Percentiles rank a stretch among this genome's conserved stretches.
These are phyloP conservation scores for Boloria selene DNA, from an alignment of 2,888 invertebrate genomes.

Conservation along the genomic window DNA sequence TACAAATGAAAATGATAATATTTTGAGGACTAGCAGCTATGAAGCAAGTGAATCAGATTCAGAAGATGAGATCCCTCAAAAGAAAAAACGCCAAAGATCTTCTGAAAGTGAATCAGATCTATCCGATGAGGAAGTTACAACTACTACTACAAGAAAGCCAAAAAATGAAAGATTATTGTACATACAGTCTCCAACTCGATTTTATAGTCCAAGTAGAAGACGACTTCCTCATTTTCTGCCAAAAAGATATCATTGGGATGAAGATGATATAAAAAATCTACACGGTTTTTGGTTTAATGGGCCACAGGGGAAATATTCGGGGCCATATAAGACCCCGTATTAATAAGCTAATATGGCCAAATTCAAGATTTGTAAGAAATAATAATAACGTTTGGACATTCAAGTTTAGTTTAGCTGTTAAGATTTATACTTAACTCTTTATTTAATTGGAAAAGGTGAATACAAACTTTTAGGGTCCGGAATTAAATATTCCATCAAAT, in stretches of 20 bases:
- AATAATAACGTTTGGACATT: neutral
- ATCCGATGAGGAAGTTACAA: neutral
- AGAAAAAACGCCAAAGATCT: neutral
- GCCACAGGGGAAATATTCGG: conserved; percentile 50
- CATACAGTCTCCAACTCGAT: conserved; percentile 42
- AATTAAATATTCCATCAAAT: too few relatives aligned
- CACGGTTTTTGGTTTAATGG: conserved; percentile 63
- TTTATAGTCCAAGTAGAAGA: conserved; percentile 40
- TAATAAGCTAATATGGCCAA: conserved; percentile 23
- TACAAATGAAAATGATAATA: conserved; percentile 10
- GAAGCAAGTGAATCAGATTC: conserved; percentile 25
- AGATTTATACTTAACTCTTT: too few relatives aligned
- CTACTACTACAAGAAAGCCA: conserved; percentile 3
- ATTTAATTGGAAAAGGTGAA: too few relatives aligned
- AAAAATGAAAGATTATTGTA: conserved; percentile 29
- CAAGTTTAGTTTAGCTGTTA: too few relatives aligned
- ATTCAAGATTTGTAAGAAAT: neutral
- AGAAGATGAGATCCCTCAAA: conserved; percentile 9
- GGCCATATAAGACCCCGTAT: conserved; percentile 40
- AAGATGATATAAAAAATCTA: conserved; percentile 50
- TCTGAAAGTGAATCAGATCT: neutral
- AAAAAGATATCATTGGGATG: conserved; percentile 58
- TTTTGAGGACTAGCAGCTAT: conserved; percentile 21
- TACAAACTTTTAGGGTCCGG: too few relatives aligned
- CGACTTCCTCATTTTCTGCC: conserved; percentile 57